Percentiles rank a stretch among this genome's conserved stretches.
These are phyloP conservation scores for Sebastiscus tertius DNA, from an alignment of 2,797 vertebrate genomes.

Conservation along the genomic window DNA sequence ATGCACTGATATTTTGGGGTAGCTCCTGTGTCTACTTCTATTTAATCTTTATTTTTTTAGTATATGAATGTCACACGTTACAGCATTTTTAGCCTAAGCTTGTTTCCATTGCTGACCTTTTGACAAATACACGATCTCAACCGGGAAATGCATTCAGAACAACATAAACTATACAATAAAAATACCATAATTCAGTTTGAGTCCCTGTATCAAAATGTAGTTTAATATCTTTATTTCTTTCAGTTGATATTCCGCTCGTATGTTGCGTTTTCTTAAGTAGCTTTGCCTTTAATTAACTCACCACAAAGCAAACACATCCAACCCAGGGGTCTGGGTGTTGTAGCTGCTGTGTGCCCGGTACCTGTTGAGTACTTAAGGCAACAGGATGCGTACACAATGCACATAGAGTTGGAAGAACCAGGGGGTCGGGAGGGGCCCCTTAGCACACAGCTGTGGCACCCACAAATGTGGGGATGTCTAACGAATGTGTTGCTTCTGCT, in stretches of 20 bases:
- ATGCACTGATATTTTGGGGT: background rate
- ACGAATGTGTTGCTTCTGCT: background rate
- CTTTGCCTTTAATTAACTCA: background rate
- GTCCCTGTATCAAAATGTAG: background rate
- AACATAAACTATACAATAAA: background rate
- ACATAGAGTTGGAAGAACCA: background rate
- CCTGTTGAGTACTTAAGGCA: background rate
- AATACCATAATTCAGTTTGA: background rate
- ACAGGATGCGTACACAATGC: background rate
- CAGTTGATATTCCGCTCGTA: rapidly evolving
- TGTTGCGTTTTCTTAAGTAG: too few relatives aligned
- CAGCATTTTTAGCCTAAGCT: background rate
- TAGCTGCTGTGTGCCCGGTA: background rate
- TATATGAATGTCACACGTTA: background rate
- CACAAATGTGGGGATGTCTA: background rate
- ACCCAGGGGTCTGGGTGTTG: background rate
- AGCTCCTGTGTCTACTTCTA: background rate
- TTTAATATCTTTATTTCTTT: background rate
- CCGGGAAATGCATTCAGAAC: too few relatives aligned
- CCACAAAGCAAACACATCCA: background rate
- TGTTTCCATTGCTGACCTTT: background rate
- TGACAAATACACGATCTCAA: background rate
- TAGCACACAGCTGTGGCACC: background rate
- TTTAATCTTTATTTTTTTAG: background rate
- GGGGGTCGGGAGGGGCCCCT: background rate